phyloP scores from a whole-genome alignment of 2,113 vertebrate genomes.

The Onychostruthus taczanowskii region DNA sequence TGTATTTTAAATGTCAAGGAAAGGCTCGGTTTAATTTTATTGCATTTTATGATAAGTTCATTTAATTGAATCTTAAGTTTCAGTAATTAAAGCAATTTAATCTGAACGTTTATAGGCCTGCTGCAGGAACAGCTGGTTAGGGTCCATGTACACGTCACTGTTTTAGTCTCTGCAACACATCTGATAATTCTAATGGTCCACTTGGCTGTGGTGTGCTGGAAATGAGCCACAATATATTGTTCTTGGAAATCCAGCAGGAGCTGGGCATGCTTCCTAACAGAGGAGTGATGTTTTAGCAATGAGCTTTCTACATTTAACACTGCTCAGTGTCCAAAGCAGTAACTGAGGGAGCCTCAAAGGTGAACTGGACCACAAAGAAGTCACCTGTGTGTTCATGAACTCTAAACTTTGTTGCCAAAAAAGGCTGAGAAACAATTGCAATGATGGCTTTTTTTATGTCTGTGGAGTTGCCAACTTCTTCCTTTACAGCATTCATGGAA shows the following conservation, averaged over 20 bases:
- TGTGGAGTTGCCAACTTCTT: neutral
- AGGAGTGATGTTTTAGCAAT: neutral
- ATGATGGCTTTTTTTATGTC: neutral
- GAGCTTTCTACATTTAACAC: neutral
- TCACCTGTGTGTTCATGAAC: neutral
- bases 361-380: neutral
- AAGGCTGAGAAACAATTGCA: neutral
- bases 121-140: neutral
- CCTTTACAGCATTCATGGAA: neutral
- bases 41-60: conserved; percentile 23
- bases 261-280: neutral
- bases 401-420: neutral
- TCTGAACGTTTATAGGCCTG: neutral
- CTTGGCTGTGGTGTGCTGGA: conserved; percentile 24
- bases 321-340: neutral
- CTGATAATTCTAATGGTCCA: neutral
- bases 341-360: neutral
- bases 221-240: neutral
- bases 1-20: conserved; percentile 57
- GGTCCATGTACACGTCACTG: neutral
- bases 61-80: conserved; percentile 65
- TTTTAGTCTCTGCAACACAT: neutral
- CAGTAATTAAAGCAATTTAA: conserved; percentile 55
- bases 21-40: conserved; percentile 3
- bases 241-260: neutral